phyloP scores from a whole-genome alignment of 1,140 invertebrate species.

The Pogonomyrmex barbatus region DNA sequence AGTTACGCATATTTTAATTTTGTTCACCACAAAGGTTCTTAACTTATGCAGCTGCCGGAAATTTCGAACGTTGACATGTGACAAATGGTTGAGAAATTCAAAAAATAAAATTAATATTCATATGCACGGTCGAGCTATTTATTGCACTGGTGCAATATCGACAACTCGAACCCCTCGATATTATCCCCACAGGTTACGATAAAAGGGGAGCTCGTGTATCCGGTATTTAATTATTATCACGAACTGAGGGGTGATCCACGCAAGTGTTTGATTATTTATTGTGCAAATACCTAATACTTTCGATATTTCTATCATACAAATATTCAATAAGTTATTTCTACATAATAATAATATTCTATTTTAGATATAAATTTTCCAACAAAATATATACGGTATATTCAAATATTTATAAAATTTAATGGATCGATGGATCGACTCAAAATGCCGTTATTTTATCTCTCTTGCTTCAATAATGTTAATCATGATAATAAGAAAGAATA shows the following conservation, averaged over 20 bases:
- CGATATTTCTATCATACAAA: neutral
- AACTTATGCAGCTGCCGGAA: neutral
- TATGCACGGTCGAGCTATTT: slow-evolving; percentile 82
- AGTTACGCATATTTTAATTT: neutral
- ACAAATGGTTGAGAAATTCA: slow-evolving; percentile 49
- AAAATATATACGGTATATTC: neutral
- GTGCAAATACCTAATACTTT: neutral
- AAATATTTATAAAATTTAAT: neutral
- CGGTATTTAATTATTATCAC: slow-evolving; percentile 85
- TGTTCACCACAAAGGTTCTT: neutral
- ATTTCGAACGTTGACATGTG: slow-evolving; percentile 37
- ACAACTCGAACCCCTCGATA: slow-evolving; percentile 79
- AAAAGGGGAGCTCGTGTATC: slow-evolving; percentile 77
- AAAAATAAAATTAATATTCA: slow-evolving; percentile 83
- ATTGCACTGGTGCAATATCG: slow-evolving; percentile 81
- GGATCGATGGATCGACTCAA: neutral
- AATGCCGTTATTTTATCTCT: neutral
- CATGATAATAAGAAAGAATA: neutral
- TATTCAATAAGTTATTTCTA: slow-evolving; percentile 22
- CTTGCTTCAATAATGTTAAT: slow-evolving; percentile 7
- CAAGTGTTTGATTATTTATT: slow-evolving; percentile 73
- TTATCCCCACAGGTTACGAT: slow-evolving; percentile 62
- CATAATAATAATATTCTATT: neutral
- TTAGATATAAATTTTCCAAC: neutral
- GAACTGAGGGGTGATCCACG: slow-evolving; percentile 78